These are phyloP conservation scores for Vulpes vulpes DNA, from an alignment of 2,113 vertebrate species.

Conservation along the genomic window DNA sequence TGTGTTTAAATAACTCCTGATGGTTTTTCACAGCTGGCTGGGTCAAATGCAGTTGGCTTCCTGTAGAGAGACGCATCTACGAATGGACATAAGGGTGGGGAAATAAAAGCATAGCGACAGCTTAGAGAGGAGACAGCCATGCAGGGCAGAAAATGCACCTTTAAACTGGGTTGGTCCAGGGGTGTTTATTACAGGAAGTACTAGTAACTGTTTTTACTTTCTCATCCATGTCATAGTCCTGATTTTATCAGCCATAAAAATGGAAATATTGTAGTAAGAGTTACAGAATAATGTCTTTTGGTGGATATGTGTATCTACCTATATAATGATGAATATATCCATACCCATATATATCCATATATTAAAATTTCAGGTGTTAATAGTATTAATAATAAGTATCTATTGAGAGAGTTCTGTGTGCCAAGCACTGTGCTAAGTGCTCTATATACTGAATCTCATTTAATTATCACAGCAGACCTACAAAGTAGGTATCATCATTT, in stretches of 20 bases:
- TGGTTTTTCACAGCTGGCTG: constrained; percentile 45
- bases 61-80: constrained; percentile 41
- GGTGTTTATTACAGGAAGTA: not conserved
- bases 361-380: constrained; percentile 32
- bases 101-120: not conserved
- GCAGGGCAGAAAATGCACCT: not conserved
- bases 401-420: not conserved
- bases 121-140: not conserved
- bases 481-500: not conserved
- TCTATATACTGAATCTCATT: not conserved
- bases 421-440: not conserved
- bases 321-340: not conserved
- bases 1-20: constrained; percentile 26
- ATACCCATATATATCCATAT: not conserved
- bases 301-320: not conserved
- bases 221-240: not conserved
- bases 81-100: constrained; percentile 30
- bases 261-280: not conserved
- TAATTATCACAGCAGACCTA: not conserved
- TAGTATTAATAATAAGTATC: not conserved
- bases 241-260: constrained; percentile 30
- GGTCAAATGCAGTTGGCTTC: constrained; percentile 35
- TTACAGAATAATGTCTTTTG: constrained; percentile 22
- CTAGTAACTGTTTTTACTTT: not conserved
- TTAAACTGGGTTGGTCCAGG: not conserved